Evolutionary conservation across 2,113 vertebrate genomes (phyloP), one percentile per base, ranked within the genome.

Genomic region (Gorilla gorilla): DNA sequence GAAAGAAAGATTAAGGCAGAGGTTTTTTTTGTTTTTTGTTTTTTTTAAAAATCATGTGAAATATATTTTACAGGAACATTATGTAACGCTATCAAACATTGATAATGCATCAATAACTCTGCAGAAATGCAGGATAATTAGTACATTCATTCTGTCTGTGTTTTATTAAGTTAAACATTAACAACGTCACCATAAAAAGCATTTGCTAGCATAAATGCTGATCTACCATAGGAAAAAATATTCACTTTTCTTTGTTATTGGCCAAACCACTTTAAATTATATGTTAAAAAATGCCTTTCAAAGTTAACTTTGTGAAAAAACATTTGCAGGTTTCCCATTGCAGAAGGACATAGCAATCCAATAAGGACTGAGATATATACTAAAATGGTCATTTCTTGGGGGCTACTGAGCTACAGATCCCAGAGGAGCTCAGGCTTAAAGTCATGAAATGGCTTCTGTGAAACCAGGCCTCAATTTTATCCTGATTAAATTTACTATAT

Each of bases 1-100:
- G 85, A 94, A 98, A 98, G 40, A 97, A 83, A 97, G 84, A 97
- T 95, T 97, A 97, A 98, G 96, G 72, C 55, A 8, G 43, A 88
- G 55, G 8, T 45, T 45, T 45, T 45, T 8, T 45, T 8, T 45
- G n/a, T 79, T 48, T 92, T 85, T 76, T 95, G 76, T 48, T 92
- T 85, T 81, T 94, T 55, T 23, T 61, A 3, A 5, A 11, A 5
- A 0, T 35, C 43, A 13, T 23, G 22, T 90, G n/a, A 81, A 97
- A 97, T 97, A 90, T 96, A 95, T 94, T 98, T 97, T 96, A 61
- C 8, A 89, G 61, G 48, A 86, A 85, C 30, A 52, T 97, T 98
- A 97, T 86, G 27, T 89, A 97, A 97, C 0, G 23, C 83, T 82
- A 89, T 88, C 45, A 97, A 81, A 97, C 95, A 96, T 0, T 80